Conservation (phyloP, 2,888 invertebrate genomes). For the Xestoiulus laeticollis region DNA sequence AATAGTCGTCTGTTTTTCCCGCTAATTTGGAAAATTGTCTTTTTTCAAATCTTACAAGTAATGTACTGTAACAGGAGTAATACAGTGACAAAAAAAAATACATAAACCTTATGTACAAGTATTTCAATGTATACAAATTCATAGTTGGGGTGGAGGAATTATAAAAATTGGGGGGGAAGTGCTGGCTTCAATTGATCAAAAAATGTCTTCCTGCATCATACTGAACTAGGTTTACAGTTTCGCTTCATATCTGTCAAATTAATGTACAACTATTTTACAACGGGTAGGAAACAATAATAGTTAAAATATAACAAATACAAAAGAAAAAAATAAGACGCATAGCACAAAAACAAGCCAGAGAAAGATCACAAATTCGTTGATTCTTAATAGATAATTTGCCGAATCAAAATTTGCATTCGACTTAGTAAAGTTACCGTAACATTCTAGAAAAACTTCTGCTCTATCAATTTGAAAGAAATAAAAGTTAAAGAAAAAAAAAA, state of each 20-base stretch:
- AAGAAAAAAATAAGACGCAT: background rate
- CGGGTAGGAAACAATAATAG: background rate
- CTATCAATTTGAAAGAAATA: background rate
- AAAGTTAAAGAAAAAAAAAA: background rate
- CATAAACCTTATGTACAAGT: slow-evolving; percentile 47
- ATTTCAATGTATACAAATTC: slow-evolving; percentile 47
- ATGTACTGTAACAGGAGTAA: slow-evolving; percentile 42
- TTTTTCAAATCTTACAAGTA: slow-evolving; percentile 35
- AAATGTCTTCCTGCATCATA: background rate
- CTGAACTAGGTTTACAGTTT: background rate
- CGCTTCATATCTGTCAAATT: background rate
- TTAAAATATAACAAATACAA: slow-evolving; percentile 4
- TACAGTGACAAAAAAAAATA: slow-evolving; percentile 50
- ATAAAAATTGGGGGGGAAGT: slow-evolving; percentile 43
- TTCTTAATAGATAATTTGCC: background rate
- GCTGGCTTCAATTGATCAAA: slow-evolving; percentile 5
- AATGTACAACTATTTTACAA: slow-evolving; percentile 26
- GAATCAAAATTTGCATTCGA: background rate
- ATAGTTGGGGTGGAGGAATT: slow-evolving; percentile 47
- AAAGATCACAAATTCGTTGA: slow-evolving; percentile 5
- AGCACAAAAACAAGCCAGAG: background rate
- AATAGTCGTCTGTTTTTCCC: slow-evolving; percentile 32
- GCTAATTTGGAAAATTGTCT: slow-evolving; percentile 44
- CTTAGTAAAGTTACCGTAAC: background rate
- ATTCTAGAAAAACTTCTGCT: background rate